Evolutionary conservation across 1,140 invertebrate species (phyloP).

Genomic region (Odontomachus brunneus): DNA sequence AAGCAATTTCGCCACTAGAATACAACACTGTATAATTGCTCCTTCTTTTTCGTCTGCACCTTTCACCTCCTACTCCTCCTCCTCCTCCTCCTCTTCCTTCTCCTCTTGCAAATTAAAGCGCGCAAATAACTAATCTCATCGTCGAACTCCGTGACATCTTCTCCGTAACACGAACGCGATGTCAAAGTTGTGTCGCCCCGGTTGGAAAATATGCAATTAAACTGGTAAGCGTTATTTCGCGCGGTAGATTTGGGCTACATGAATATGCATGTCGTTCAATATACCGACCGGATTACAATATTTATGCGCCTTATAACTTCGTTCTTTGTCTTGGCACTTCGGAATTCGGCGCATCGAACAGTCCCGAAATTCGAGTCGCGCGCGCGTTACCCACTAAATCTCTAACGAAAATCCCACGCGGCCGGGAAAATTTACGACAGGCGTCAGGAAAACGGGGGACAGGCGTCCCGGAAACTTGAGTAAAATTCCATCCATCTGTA

Average conservation of each 20-base stretch:
- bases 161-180: neutral
- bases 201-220: conserved; percentile 36
- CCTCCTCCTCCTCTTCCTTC: too few species aligned
- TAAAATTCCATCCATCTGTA: conserved; percentile 54
- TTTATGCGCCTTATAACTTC: conserved; percentile 45
- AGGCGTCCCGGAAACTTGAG: conserved; percentile 37
- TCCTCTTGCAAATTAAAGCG: conserved; percentile 21
- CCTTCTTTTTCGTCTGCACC: conserved; percentile 11
- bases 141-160: neutral
- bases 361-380: conserved; percentile 56
- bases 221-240: conserved; percentile 36
- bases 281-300: conserved; percentile 42
- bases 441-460: conserved; percentile 29
- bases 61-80: too few species aligned
- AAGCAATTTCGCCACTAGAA: conserved; percentile 24
- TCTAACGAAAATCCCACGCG: conserved; percentile 61
- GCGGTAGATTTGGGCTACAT: conserved; percentile 14
- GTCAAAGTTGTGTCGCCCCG: conserved; percentile 21
- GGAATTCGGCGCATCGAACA: conserved; percentile 29
- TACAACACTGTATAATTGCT: conserved; percentile 18
- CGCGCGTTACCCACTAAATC: conserved; percentile 36
- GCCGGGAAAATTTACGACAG: conserved; percentile 59
- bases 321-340: conserved; percentile 51
- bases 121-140: conserved; percentile 24
- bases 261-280: conserved; percentile 45